Percentiles rank a stretch among this genome's conserved stretches.
These are phyloP conservation scores for Protophormia terraenovae DNA, from an alignment of 2,888 invertebrate species.

Conservation along the genomic window DNA sequence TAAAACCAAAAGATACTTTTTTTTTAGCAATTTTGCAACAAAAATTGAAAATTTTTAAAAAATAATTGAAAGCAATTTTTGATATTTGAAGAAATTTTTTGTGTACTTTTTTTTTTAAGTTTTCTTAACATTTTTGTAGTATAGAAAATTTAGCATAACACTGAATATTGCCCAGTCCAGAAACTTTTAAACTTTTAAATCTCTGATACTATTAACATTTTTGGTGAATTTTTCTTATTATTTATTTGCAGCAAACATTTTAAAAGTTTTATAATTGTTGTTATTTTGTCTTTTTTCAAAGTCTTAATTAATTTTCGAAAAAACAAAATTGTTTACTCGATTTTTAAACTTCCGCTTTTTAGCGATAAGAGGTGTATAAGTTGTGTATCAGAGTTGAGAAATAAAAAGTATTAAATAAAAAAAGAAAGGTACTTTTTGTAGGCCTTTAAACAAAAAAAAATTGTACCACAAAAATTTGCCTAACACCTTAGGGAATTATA, in stretches of 20 bases:
- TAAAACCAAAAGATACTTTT: too few relatives aligned
- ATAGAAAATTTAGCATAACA: too few relatives aligned
- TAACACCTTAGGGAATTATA: too few relatives aligned
- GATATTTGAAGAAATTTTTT: too few relatives aligned
- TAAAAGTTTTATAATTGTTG: not conserved
- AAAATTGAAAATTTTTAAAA: too few relatives aligned
- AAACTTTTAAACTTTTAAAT: not conserved
- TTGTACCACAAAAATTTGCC: too few relatives aligned
- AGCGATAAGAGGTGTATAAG: slow-evolving; percentile 56
- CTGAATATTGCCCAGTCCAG: not conserved
- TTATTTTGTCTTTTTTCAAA: not conserved
- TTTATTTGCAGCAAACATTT: slow-evolving; percentile 1
- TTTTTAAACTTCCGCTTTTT: slow-evolving; percentile 63
- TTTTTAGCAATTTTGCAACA: too few relatives aligned
- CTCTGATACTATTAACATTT: not conserved
- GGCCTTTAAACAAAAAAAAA: too few relatives aligned
- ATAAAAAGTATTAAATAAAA: not conserved
- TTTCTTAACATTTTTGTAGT: too few relatives aligned
- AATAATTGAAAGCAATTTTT: too few relatives aligned
- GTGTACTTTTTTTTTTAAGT: too few relatives aligned
- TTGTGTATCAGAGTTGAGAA: slow-evolving; percentile 16
- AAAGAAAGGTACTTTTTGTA: not conserved
- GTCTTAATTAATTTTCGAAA: slow-evolving; percentile 5
- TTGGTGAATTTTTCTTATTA: not conserved
- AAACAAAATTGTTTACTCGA: slow-evolving; percentile 52